Conservation (phyloP, 2,797 vertebrate genomes). For the Helicolenus hilgendorfi region DNA sequence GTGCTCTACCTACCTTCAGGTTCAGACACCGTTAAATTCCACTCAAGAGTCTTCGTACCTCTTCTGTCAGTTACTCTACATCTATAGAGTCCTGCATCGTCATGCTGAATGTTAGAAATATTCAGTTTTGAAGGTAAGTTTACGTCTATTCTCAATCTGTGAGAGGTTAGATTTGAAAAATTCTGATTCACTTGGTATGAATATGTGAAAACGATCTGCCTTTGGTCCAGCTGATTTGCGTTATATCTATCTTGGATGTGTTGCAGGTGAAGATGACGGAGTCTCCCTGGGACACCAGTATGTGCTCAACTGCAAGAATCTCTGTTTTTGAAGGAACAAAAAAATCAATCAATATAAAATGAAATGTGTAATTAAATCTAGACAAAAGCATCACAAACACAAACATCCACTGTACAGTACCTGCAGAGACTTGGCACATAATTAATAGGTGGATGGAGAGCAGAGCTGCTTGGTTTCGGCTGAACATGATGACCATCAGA, state of each 20-base stretch:
- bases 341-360: neutral
- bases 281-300: constrained; percentile 16
- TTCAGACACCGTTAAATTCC: constrained; percentile 55
- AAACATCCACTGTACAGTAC: constrained; percentile 33
- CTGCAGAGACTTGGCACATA: neutral
- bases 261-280: constrained; percentile 32
- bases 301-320: fast-evolving
- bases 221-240: constrained; percentile 19
- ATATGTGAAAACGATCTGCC: fast-evolving
- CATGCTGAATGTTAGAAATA: constrained; percentile 27
- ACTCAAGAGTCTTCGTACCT: fast-evolving
- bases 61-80: fast-evolving
- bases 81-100: constrained; percentile 57
- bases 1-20: constrained; percentile 31
- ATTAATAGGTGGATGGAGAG: neutral
- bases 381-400: neutral
- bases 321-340: neutral
- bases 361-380: neutral
- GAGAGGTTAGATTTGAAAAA: constrained; percentile 31
- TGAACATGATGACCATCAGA: constrained; percentile 37
- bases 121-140: neutral
- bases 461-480: constrained; percentile 1
- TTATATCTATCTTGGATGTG: fast-evolving
- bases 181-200: fast-evolving
- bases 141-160: neutral